These are phyloP conservation scores for Caenorhabditis japonica DNA, from an alignment of 2,888 invertebrate genomes.

Conservation along the genomic window DNA sequence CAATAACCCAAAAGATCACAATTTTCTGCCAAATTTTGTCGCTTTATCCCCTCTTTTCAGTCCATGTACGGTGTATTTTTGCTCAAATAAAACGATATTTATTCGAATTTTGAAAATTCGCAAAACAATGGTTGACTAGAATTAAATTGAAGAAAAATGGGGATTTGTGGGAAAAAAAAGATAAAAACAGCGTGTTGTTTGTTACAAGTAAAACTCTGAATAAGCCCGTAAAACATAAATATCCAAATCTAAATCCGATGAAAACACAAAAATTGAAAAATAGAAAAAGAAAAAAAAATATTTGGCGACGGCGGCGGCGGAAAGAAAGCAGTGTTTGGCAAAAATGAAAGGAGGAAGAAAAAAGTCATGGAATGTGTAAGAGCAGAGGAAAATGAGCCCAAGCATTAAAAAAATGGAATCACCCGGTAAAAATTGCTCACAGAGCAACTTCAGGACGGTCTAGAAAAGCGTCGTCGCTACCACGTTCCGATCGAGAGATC, in stretches of 20 bases:
- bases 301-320: no score
- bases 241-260: conserved; percentile 22
- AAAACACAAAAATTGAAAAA: conserved; percentile 6
- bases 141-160: conserved; percentile 2
- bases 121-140: no score
- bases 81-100: conserved; percentile 27
- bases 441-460: conserved; percentile 25
- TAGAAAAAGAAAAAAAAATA: no score
- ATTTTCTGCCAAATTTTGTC: background rate
- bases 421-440: conserved; percentile 5
- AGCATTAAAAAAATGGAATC: conserved; percentile 14
- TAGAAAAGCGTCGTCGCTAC: conserved; percentile 52
- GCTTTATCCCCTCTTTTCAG: conserved; percentile 14
- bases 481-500: conserved; percentile 51
- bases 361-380: conserved; percentile 44
- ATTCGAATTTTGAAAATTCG: no score
- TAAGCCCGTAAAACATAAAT: conserved; percentile 25
- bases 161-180: background rate
- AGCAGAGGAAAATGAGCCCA: conserved; percentile 10
- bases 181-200: background rate
- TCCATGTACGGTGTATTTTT: conserved; percentile 37
- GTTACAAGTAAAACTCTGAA: conserved; percentile 43
- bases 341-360: conserved; percentile 15
- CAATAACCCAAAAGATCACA: conserved; percentile 11
- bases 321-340: conserved; percentile 8